Conservation (phyloP, 2,888 invertebrate genomes). For the Diloba caeruleocephala region DNA sequence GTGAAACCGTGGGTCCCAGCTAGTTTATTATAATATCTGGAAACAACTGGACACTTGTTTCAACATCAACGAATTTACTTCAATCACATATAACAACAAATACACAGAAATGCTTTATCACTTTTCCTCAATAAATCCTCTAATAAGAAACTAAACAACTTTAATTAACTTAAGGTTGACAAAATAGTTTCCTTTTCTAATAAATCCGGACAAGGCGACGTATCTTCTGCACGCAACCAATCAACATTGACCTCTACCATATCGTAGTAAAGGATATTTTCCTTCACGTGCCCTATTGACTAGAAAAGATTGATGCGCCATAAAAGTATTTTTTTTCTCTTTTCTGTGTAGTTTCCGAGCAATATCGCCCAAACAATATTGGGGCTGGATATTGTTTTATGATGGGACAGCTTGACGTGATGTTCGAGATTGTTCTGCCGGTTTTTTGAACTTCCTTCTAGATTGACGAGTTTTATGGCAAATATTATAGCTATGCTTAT, state of each 20-base stretch:
- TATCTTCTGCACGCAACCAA: not conserved
- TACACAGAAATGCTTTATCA: not conserved
- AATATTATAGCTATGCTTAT: slow-evolving; percentile 12
- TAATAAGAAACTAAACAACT: slow-evolving; percentile 30
- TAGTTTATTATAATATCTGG: too few relatives aligned
- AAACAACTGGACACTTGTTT: too few relatives aligned
- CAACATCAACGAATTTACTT: too few relatives aligned
- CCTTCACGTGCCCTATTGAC: not conserved
- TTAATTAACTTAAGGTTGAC: slow-evolving; percentile 42
- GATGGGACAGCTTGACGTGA: slow-evolving; percentile 35
- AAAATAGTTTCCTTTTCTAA: slow-evolving; percentile 30
- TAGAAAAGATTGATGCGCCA: slow-evolving; percentile 42
- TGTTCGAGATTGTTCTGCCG: slow-evolving; percentile 27
- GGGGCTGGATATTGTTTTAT: slow-evolving; percentile 50
- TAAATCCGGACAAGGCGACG: slow-evolving; percentile 35
- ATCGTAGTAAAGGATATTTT: slow-evolving; percentile 34
- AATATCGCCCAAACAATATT: slow-evolving; percentile 53
- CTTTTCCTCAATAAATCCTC: slow-evolving; percentile 18
- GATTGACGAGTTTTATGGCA: slow-evolving; percentile 28
- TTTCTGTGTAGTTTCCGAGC: slow-evolving; percentile 32
- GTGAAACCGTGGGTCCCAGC: too few relatives aligned
- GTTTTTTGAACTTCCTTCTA: slow-evolving; percentile 25
- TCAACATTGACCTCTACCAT: not conserved
- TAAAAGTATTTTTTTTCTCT: slow-evolving; percentile 40
- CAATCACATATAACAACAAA: not conserved